Base-by-base conservation (phyloP, 1,140 invertebrate genomes). In the Cyrtorhinus lividipennis region DNA sequence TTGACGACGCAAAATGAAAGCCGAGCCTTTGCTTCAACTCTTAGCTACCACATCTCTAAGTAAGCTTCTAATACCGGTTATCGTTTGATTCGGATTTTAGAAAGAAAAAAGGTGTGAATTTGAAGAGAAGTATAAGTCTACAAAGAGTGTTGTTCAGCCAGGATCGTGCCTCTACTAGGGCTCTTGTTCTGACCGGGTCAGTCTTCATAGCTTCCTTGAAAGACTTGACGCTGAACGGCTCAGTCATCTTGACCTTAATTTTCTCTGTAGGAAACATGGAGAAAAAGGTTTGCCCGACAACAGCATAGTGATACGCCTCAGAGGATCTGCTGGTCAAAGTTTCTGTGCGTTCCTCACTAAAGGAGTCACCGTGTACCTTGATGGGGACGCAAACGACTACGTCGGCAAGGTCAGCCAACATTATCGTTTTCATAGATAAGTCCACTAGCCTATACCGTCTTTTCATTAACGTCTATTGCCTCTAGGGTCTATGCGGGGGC, bases 341-440 rank as follows among this genome's bases (percentile, higher is more conserved):
- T 98, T 99, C 77, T 94, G 96, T 74, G 95, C 95, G n/a, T 99
- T 99, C 77, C 75, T 99, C 65, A 84, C 88, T 0, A 87, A 85
- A 64, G 96, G 96, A 26, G 81, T 98, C 63, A 84, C 84, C 66
- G 86, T 97, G 1, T 90, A 83, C 12, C 78, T 99, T 2, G 94
- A 96, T 76, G 96, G 96, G 59, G 96, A 99, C 78, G 88, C 95
- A 56, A 99, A 99, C 75, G 96, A 99, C 76, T 99, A 99, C 76
- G 95, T 99, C 64, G 95, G 92, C 76, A 87, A 87, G 74, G 81
- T 82, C 68, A 59, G 44, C 8, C 48, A 57, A 44, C 15, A 56
- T 56, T 56, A 62, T 24, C 23, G 20, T 61, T 20, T 22, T 24
- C n/a, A n/a, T n/a, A 12, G 56, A 60, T 13, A 38, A 45, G 22